Conservation (phyloP, 1,140 invertebrate genomes). For the Heliconius nattereri region DNA sequence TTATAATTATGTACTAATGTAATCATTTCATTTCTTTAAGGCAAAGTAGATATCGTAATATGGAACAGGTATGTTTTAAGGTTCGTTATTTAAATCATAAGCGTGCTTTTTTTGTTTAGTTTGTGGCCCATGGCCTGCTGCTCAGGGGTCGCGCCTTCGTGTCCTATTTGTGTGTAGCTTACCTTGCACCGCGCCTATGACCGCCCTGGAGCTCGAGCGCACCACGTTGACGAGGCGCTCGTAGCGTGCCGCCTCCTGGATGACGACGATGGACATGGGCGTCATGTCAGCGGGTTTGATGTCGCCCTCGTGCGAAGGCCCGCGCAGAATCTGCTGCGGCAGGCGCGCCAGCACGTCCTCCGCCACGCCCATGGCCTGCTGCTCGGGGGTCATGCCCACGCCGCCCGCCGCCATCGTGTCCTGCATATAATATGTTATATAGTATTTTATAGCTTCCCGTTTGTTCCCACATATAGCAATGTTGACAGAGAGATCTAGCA, state of each 20-base stretch:
- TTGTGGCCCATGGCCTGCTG: too few species aligned
- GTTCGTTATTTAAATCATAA: too few species aligned
- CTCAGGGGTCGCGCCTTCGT: too few species aligned
- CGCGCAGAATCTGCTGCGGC: constrained; percentile 87
- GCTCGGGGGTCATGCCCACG: constrained; percentile 83
- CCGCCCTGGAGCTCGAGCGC: constrained; percentile 87
- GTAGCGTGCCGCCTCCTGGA: constrained; percentile 96
- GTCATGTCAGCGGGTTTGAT: constrained; percentile 90
- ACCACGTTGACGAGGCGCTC: constrained; percentile 90
- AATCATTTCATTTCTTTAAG: too few species aligned
- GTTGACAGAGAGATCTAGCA: too few species aligned
- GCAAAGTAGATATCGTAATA: too few species aligned
- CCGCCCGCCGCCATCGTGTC: constrained; percentile 76
- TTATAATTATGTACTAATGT: too few species aligned
- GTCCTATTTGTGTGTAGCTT: too few species aligned
- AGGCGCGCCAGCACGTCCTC: constrained; percentile 87
- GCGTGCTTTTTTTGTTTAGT: too few species aligned
- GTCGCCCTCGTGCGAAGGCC: constrained; percentile 85
- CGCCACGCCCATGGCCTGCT: constrained; percentile 86
- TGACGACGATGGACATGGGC: constrained; percentile 93
- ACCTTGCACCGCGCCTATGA: constrained; percentile 94
- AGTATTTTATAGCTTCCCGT: too few species aligned
- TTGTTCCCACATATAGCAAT: too few species aligned
- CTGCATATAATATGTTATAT: constrained; percentile 31
- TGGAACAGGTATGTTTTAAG: too few species aligned